phyloP scores from a whole-genome alignment of 2,888 invertebrate species.

The Caenorhabditis sinica region DNA sequence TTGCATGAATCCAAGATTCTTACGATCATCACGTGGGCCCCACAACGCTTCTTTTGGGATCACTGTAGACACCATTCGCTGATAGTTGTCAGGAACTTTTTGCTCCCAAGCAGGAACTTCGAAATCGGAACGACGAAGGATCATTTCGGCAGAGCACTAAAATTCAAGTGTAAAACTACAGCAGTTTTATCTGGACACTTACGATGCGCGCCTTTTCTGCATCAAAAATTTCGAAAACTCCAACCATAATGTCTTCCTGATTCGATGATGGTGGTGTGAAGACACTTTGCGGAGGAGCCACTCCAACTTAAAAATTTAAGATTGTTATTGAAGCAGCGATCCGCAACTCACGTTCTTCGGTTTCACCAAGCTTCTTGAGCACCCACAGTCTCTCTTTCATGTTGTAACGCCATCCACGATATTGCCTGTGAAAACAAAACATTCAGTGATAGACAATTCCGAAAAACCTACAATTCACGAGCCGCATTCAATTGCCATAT shows the following conservation, averaged over 20 bases:
- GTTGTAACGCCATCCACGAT: constrained; percentile 61
- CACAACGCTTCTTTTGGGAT: constrained; percentile 51
- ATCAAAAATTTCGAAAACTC: constrained; percentile 59
- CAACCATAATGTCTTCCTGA: constrained; percentile 37
- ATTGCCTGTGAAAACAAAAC: constrained; percentile 29
- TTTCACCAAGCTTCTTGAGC: constrained; percentile 40
- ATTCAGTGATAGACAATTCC: neutral
- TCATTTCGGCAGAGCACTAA: constrained; percentile 55
- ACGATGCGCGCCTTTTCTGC: constrained; percentile 58
- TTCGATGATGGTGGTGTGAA: constrained; percentile 21
- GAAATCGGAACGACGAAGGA: constrained; percentile 50
- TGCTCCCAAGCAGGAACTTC: constrained; percentile 55
- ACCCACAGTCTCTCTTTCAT: constrained; percentile 55
- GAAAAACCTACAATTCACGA: constrained; percentile 57
- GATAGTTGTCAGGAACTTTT: constrained; percentile 19
- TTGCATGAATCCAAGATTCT: constrained; percentile 12
- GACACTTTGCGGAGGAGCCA: neutral
- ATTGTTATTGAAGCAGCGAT: neutral
- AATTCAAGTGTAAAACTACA: neutral
- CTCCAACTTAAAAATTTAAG: neutral
- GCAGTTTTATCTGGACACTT: neutral
- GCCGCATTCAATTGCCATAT: constrained; percentile 64
- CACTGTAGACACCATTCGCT: neutral
- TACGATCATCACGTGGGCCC: constrained; percentile 54
- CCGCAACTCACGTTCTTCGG: constrained; percentile 34